Percentiles rank a stretch among this genome's conserved stretches.
Evolutionary conservation across 1,140 invertebrate species (phyloP).

Genomic region (Harpegnathos saltator): DNA sequence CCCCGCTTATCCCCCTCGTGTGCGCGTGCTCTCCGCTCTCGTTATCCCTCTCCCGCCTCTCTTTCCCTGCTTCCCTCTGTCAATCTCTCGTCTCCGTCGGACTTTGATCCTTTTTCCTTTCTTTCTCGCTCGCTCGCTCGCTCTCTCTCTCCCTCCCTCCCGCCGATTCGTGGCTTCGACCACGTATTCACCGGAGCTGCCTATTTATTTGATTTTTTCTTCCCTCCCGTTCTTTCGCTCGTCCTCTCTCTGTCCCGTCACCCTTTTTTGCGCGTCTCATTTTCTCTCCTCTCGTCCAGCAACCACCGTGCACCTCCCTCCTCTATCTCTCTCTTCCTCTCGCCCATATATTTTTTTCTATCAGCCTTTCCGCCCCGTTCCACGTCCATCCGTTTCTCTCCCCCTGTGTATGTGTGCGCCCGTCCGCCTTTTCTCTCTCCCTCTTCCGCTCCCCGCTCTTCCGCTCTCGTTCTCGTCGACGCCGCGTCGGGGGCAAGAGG

Average conservation of each 20-base stretch:
- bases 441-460: neutral
- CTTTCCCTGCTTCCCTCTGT: constrained; percentile 1
- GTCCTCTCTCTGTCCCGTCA: constrained; percentile 39
- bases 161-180: too few relatives aligned
- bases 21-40: constrained; percentile 9
- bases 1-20: neutral
- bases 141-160: too few relatives aligned
- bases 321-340: neutral
- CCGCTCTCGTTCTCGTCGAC: constrained; percentile 27
- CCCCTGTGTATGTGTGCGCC: neutral
- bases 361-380: constrained; percentile 38
- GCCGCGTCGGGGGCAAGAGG: constrained; percentile 10
- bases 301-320: too few relatives aligned
- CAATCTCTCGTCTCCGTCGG: neutral
- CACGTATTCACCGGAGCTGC: constrained; percentile 25
- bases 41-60: too few relatives aligned
- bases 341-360: constrained; percentile 54
- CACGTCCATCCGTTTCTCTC: constrained; percentile 36
- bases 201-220: constrained; percentile 67
- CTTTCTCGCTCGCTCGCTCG: too few relatives aligned
- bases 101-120: constrained; percentile 12
- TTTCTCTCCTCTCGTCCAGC: constrained; percentile 41
- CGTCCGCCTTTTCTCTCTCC: neutral
- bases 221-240: constrained; percentile 11
- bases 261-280: constrained; percentile 53